These are phyloP conservation scores for Bactericera cockerelli DNA, from an alignment of 1,140 invertebrate species.

Conservation along the genomic window DNA sequence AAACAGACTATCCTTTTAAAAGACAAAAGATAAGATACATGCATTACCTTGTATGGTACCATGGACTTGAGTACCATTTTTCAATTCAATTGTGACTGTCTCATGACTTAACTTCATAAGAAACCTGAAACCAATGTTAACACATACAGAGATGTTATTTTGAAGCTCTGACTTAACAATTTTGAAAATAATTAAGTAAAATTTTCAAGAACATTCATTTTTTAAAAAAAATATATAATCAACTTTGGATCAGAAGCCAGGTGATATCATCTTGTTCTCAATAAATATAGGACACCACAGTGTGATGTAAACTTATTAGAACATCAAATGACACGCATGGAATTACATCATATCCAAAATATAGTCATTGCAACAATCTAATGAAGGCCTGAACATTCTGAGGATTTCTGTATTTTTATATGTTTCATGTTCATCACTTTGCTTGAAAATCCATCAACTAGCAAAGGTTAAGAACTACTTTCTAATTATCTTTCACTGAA, in stretches of 20 bases:
- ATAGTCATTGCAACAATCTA: too few relatives aligned
- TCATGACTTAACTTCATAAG: slow-evolving; percentile 99
- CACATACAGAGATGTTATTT: too few relatives aligned
- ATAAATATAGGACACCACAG: neutral
- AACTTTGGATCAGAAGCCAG: slow-evolving; percentile 1
- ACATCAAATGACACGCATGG: slow-evolving; percentile 6
- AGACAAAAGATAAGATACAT: neutral
- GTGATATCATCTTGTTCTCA: neutral
- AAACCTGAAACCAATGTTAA: slow-evolving; percentile 52
- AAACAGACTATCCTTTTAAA: neutral
- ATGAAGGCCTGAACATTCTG: too few relatives aligned
- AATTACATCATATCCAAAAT: slow-evolving; percentile 2
- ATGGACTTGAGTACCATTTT: slow-evolving; percentile 96
- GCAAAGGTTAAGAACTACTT: too few relatives aligned
- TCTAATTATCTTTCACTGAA: too few relatives aligned
- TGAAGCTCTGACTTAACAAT: too few relatives aligned
- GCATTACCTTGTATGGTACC: slow-evolving; percentile 76
- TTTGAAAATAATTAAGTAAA: neutral
- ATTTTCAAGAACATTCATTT: neutral
- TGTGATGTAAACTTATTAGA: neutral
- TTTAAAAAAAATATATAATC: neutral
- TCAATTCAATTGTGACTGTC: slow-evolving; percentile 96
- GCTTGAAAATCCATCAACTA: too few relatives aligned
- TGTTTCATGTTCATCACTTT: too few relatives aligned
- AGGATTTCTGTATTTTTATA: too few relatives aligned